A percentile compares a stretch with the other conserved stretches of the same genome.
phyloP scores from a whole-genome alignment of 2,888 invertebrate genomes.

The Pristionchus japonicus region DNA sequence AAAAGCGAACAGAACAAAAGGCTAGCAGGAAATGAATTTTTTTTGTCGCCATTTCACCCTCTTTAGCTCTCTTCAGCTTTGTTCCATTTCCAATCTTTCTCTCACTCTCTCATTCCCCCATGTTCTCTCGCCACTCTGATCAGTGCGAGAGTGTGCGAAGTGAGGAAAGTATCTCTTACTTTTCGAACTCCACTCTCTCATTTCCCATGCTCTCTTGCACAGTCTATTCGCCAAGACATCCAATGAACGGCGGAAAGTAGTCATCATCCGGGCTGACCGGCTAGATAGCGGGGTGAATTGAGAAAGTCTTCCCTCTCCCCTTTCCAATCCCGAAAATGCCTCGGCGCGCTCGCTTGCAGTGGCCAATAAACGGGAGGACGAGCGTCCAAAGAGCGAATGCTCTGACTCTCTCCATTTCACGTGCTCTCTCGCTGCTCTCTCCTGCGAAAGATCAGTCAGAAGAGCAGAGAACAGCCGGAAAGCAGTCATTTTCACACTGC shows the following conservation, averaged over 20 bases:
- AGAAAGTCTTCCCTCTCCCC: not conserved
- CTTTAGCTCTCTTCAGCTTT: not conserved
- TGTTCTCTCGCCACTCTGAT: slow-evolving; percentile 2
- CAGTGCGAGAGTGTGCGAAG: not conserved
- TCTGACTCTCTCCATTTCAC: too few species aligned
- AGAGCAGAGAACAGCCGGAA: too few species aligned
- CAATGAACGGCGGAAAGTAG: too few species aligned
- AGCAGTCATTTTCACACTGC: not conserved
- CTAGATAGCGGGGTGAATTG: not conserved
- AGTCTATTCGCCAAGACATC: too few species aligned
- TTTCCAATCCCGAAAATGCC: not conserved
- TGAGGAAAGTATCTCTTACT: not conserved
- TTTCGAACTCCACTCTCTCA: not conserved
- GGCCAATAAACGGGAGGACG: not conserved
- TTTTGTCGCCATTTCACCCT: not conserved
- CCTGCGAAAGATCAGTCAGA: too few species aligned
- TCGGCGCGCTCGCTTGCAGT: not conserved
- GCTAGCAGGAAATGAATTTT: not conserved
- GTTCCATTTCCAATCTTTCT: not conserved
- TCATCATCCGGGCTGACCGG: too few species aligned
- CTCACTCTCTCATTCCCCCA: slow-evolving; percentile 38
- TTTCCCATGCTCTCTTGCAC: not conserved
- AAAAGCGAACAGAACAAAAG: not conserved
- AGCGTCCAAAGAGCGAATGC: too few species aligned
- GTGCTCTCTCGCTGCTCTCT: too few species aligned